Base-by-base conservation (phyloP, 2,113 vertebrate species). In the Excalfactoria chinensis region DNA sequence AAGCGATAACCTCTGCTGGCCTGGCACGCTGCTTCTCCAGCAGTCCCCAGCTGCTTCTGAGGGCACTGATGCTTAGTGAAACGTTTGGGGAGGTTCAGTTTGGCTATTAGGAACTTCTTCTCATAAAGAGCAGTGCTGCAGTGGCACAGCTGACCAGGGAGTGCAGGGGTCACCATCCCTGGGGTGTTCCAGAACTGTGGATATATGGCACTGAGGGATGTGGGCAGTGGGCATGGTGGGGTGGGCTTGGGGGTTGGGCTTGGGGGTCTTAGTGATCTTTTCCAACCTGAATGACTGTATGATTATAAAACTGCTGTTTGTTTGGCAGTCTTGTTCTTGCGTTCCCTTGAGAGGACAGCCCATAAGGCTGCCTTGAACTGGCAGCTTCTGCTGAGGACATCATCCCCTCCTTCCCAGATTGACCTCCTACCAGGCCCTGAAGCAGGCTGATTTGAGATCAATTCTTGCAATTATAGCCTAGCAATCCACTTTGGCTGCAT, bases 391-490 rank as follows among this genome's bases (percentile, higher is more conserved):
- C 32, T 56, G 49, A 13, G 32, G 21, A 21, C 80, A n/a, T 15
- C 43, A 35, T 37, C 48, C 30, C 6, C 3, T 17, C 14, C 41
- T 19, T 35, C 35, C 7, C 23, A 56, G 15, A 17, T 17, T 17
- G 26, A n/a, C 30, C 55, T 58, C 19, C 32, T 58, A 58, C 32
- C 32, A 58, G n/a, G 30, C 58, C 22, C 32, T n/a, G 69, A 68
- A 64, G 30, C 1, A 9, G 13, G 11, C 9, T 49, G 6, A n/a
- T 62, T 28, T 51, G 56, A 58, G 21, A 53, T 30, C 44, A 70
- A 0, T 28, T 46, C n/a, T 13, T 90, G 16, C 22, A 73, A 8
- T 3, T 19, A 2, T 35, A 46, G 5, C 49, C 23, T 28, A 22
- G 30, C 30, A 46, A 30, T 21, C 0, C 3, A 34, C 37, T 28